Conservation (phyloP, 2,113 vertebrate species). For the Psophia crepitans region DNA sequence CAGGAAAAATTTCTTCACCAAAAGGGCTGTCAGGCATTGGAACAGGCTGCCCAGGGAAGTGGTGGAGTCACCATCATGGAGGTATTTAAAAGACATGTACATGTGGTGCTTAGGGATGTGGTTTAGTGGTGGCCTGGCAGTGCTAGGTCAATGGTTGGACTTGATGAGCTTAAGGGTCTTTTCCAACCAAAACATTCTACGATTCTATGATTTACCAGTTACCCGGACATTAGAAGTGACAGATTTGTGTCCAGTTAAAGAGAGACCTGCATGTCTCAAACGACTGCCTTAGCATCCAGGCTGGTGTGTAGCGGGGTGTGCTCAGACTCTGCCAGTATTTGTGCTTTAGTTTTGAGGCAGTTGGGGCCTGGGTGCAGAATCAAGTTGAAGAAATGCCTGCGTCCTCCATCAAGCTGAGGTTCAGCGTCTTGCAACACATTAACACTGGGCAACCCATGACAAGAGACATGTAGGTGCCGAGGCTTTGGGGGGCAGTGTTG, state of each 20-base stretch:
- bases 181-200: too few species aligned
- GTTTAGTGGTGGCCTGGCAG: too few species aligned
- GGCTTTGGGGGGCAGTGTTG: neutral
- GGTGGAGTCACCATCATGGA: too few species aligned
- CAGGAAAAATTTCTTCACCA: too few species aligned
- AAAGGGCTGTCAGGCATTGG: too few species aligned
- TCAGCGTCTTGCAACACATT: neutral
- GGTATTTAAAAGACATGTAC: too few species aligned
- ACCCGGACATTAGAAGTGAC: neutral
- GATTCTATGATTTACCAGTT: neutral
- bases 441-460: neutral
- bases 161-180: too few species aligned
- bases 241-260: neutral
- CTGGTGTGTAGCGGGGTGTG: neutral
- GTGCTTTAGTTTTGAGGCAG: neutral
- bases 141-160: too few species aligned
- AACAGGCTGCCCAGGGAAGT: too few species aligned
- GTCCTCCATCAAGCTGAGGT: neutral
- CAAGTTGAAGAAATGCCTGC: too few species aligned
- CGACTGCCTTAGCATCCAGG: neutral
- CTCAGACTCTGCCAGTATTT: neutral
- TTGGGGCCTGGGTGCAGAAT: neutral
- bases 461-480: rapidly evolving
- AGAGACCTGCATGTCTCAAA: neutral
- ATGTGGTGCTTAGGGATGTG: too few species aligned